A percentile compares a stretch with the other conserved stretches of the same genome.
Conservation (phyloP, 1,140 invertebrate genomes). For the Pseudomyrmex flavicornis region DNA sequence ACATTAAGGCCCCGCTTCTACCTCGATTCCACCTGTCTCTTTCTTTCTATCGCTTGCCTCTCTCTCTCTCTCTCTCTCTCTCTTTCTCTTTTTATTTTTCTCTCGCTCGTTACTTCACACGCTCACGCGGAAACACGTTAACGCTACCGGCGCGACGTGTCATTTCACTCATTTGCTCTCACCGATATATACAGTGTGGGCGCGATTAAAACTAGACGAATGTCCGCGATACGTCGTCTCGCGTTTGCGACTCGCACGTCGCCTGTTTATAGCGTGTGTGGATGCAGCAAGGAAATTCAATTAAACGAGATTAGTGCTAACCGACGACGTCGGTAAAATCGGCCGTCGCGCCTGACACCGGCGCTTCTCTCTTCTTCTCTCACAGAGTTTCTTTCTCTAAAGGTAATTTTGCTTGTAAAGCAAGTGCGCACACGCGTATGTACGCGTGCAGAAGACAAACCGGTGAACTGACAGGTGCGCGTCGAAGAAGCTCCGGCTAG, state of each 20-base stretch:
- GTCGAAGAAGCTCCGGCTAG: conserved; percentile 6
- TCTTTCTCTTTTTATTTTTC: conserved; percentile 25
- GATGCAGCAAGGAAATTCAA: conserved; percentile 39
- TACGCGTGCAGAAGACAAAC: conserved; percentile 33
- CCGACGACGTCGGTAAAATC: conserved; percentile 3
- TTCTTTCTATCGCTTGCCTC: not conserved
- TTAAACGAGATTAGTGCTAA: conserved; percentile 37
- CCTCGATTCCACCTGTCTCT: not conserved
- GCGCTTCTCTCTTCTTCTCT: conserved; percentile 1
- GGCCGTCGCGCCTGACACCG: conserved; percentile 13
- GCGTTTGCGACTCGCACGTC: not conserved
- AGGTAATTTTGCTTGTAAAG: conserved; percentile 18
- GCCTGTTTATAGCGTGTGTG: not conserved
- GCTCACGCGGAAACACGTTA: not conserved
- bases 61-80: conserved; percentile 3
- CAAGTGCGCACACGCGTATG: not conserved
- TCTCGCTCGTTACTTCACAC: conserved; percentile 15
- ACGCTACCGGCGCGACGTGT: conserved; percentile 26
- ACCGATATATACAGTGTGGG: conserved; percentile 6
- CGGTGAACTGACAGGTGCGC: conserved; percentile 39
- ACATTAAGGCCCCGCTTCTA: conserved; percentile 12
- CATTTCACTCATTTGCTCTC: not conserved
- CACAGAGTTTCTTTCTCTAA: not conserved
- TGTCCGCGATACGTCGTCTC: not conserved
- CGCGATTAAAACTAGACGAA: not conserved